These are phyloP conservation scores for Leptodactylus fallax DNA, from an alignment of 2,797 vertebrate species.

Conservation along the genomic window DNA sequence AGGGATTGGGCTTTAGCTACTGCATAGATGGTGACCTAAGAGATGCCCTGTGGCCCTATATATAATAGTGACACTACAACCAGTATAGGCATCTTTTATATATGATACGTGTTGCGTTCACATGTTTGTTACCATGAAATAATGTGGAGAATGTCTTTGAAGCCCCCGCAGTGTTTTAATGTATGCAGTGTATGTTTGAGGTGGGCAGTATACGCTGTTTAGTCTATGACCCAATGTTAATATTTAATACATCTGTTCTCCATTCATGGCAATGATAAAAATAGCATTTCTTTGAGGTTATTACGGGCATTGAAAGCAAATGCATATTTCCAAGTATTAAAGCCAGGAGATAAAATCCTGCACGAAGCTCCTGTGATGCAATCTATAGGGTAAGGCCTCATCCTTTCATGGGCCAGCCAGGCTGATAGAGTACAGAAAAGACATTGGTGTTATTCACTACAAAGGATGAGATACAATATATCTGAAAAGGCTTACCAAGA, in stretches of 20 bases:
- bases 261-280: slow-evolving; percentile 33
- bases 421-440: too few species aligned
- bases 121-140: slow-evolving; percentile 23
- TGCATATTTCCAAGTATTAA: neutral
- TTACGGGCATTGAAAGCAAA: neutral
- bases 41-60: neutral
- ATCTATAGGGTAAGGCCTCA: too few species aligned
- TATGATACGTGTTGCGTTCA: neutral
- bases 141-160: slow-evolving; percentile 55
- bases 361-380: too few species aligned
- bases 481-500: too few species aligned
- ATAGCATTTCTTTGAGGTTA: slow-evolving; percentile 32
- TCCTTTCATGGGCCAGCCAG: too few species aligned
- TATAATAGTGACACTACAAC: neutral
- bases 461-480: too few species aligned
- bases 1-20: neutral
- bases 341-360: neutral
- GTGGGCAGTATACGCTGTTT: slow-evolving; percentile 32
- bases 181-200: neutral
- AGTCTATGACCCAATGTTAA: slow-evolving; percentile 47
- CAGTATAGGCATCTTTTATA: neutral
- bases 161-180: slow-evolving; percentile 25
- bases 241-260: slow-evolving; percentile 56
- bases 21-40: neutral
- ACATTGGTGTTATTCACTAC: too few species aligned